Evolutionary conservation across 2,888 invertebrate species (phyloP), one percentile per base, ranked within the genome.

Genomic region (Heteromurus nitidus): DNA sequence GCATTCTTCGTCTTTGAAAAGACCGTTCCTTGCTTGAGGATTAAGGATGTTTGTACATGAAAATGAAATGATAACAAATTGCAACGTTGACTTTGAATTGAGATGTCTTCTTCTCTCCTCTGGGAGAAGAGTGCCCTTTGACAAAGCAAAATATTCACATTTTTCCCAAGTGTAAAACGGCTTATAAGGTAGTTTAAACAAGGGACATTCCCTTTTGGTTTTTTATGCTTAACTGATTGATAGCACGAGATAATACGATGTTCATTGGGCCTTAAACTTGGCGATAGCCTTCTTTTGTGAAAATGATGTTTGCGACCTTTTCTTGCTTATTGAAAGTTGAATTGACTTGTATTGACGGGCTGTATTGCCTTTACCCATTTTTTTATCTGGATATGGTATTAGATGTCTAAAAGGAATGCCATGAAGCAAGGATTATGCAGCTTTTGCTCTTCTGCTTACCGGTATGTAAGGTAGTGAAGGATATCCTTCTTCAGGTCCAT

Each of bases 401-500:
- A 62, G 31, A 62, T 30, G 36, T 13, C 18, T 16, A 31, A 31
- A 62, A 31, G 36, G 9, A 36, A 53, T 20, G n/a, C 20, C 53
- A 20, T 26, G 5, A 26, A 24, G 11, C 31, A 55, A 26, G 24
- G 55, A 55, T 55, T 24, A 42, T 68, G 22, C n/a, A 55, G 11
- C 24, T 22, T 55, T 55, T 53, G 11, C 24, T 22, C 22, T 55
- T 53, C n/a, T 26, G n/a, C 80, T 80, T 82, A 84, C 84, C 84
- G 79, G 80, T 64, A 77, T 44, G 31, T 82, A 82, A 65, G 84
- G 82, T 64, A 80, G 65, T 72, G 84, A 80, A 50, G 83, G 73
- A 67, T 82, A 84, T 65, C 70, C 82, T 53, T 62, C 62, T 36
- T 73, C 26, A n/a, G 75, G 53, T 50, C 70, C 62, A 30, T 80